Evolutionary conservation across 2,113 vertebrate species (phyloP).

Genomic region (Chionodraco myersi): DNA sequence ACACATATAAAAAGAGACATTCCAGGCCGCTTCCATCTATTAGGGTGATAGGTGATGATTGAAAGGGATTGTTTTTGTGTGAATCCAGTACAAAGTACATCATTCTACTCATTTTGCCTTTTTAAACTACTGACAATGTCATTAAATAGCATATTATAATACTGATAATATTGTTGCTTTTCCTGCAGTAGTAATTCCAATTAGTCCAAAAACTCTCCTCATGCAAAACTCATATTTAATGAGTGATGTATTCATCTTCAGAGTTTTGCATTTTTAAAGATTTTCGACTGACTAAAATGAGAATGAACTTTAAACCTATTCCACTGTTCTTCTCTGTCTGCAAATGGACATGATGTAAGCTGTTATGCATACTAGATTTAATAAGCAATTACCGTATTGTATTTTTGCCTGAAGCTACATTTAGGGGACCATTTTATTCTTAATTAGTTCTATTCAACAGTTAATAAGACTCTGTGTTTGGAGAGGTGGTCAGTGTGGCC

Average conservation of each 20-base stretch:
- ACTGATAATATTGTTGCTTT: not conserved
- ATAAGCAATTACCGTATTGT: not conserved
- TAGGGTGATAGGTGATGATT: no score
- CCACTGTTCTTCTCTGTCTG: not conserved
- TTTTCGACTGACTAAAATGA: not conserved
- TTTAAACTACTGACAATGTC: not conserved
- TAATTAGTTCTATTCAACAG: not conserved
- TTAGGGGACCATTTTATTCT: not conserved
- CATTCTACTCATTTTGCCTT: no score
- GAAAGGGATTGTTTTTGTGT: no score
- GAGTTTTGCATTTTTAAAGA: not conserved
- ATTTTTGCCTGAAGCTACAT: not conserved
- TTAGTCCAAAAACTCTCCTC: not conserved
- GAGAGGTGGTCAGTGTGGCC: not conserved
- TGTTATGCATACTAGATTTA: not conserved
- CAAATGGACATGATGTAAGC: not conserved
- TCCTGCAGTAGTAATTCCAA: not conserved
- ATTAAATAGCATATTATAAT: not conserved
- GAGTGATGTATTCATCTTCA: not conserved
- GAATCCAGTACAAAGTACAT: no score
- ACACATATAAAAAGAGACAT: no score
- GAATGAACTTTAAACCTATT: not conserved
- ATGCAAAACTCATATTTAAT: not conserved
- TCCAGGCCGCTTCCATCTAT: no score
- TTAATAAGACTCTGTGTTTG: not conserved